phyloP scores from a whole-genome alignment of 2,797 vertebrate genomes.

The Buceros bicornis region DNA sequence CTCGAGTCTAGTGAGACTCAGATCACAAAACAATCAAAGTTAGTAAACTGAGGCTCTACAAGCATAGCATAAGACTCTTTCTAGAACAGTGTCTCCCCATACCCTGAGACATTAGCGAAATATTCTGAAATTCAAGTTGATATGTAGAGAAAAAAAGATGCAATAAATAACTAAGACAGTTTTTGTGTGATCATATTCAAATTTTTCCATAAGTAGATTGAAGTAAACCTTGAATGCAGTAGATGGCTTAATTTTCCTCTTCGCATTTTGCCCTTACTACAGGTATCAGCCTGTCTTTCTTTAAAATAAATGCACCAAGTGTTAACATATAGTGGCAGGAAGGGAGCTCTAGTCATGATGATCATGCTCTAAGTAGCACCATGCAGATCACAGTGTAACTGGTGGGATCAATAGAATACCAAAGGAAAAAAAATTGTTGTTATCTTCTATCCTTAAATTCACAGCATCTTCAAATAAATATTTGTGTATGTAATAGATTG shows the following conservation, averaged over 20 bases:
- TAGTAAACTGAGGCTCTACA: not conserved
- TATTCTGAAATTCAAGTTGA: not conserved
- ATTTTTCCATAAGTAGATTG: not conserved
- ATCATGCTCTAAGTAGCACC: accelerated
- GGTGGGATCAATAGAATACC: not conserved
- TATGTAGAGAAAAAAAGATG: not conserved
- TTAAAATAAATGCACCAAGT: not conserved
- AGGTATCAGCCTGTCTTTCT: not conserved
- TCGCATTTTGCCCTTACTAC: not conserved
- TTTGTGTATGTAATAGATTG: not conserved
- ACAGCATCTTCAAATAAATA: not conserved
- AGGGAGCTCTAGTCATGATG: not conserved
- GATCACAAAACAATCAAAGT: not conserved
- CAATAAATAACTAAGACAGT: not conserved
- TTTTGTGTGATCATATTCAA: not conserved
- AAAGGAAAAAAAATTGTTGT: not conserved
- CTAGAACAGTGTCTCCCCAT: not conserved
- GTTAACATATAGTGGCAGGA: not conserved
- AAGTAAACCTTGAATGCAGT: not conserved
- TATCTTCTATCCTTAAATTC: not conserved
- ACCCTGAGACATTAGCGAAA: too few species aligned
- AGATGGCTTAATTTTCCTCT: not conserved
- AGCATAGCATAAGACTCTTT: not conserved
- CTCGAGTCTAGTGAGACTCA: not conserved
- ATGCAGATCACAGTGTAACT: not conserved